Evolutionary conservation across 2,888 invertebrate species (phyloP), one percentile per base, ranked within the genome.

Genomic region (Therioaphis trifolii): DNA sequence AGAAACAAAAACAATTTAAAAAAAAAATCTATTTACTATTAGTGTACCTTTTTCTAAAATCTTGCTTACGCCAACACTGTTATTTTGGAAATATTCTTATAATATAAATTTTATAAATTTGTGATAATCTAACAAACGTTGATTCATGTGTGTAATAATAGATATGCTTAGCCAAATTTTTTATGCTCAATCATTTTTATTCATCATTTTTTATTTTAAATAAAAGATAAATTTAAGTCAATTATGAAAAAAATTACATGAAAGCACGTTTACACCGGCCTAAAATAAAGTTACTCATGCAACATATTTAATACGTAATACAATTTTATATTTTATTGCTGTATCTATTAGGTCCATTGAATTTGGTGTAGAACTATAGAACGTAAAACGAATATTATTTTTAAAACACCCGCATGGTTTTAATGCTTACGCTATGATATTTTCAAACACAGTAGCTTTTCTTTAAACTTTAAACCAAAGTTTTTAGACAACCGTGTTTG

Each of bases 391-490:
- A 72, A 72, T 72, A 43, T 11, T 69, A 49, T 71, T 27, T 15
- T 9, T 72, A 35, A 72, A 72, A 21, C 7, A 12, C 21, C 18
- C 29, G 21, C 21, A 29, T n/a, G 29, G 27, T 72, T 29, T 29
- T 35, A 35, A n/a, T n/a, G 14, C 14, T 35, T 52, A 52, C 15
- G n/a, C 35, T 24, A 27, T n/a, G n/a, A 4, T 58, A 24, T 27
- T 27, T 63, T 46, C 12, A 27, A 2, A 46, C n/a, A 58, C 27
- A 11, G n/a, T 24, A 27, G 40, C 29, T 5, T 52, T 21, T 24
- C 24, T 52, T 35, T 27, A 76, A 29, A 66, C n/a, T 78, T 78
- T 68, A 40, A 52, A 77, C 21, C 18, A 24, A 78, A 68, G 49
- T 66, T 78, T 52, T 52, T 43, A n/a, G 15, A 55, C 18, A 35